Base-by-base conservation (phyloP, 2,888 invertebrate genomes). In the Mesopsocus fuscifrons region DNA sequence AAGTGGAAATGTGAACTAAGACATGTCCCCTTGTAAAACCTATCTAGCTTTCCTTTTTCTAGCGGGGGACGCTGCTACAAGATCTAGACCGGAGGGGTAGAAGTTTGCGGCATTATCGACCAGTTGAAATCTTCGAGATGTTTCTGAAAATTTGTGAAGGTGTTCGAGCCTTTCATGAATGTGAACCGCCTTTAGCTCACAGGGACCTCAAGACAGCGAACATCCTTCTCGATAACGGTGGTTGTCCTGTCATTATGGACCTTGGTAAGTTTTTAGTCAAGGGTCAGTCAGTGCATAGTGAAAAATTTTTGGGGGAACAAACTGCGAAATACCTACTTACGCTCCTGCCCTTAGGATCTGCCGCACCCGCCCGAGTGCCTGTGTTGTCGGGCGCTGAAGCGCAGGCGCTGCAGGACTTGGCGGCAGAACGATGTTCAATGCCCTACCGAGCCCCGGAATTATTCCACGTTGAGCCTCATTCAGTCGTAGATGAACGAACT, bases 151-250 rank as follows among this genome's bases (percentile, higher is more conserved):
- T 85, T 41, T 82, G 82, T 57, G 73, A 77, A 52, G 85, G 76
- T 1, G 62, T 85, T 0, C 72, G 71, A 56, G 75, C 73, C 40
- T 69, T 87, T 55, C 85, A 87, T 54, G 72, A 74, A 52, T 67
- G 70, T 18, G 70, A 71, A 53, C 82, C 83, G 1, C 74, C 82
- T 16, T 63, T 82, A 50, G 82, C 83, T 31, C 85, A 85, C 57
- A 69, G 88, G 53, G 88, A 89, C 60, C 58, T 89, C 31, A 89
- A 89, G 62, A 82, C 87, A 42, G 80, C 77, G 13, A 89, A 89
- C 61, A 71, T 89, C 49, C 72, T 88, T 52, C 59, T 87, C 20
- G 70, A 71, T 16, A 76, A 80, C 53, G 72, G 74, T 42, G 68
- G 69, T 55, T 70, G 68, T 41, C 78, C 85, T 1, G 64, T 87